These are phyloP conservation scores for Glaucomys volans DNA, from an alignment of 2,113 vertebrate species.

Conservation along the genomic window DNA sequence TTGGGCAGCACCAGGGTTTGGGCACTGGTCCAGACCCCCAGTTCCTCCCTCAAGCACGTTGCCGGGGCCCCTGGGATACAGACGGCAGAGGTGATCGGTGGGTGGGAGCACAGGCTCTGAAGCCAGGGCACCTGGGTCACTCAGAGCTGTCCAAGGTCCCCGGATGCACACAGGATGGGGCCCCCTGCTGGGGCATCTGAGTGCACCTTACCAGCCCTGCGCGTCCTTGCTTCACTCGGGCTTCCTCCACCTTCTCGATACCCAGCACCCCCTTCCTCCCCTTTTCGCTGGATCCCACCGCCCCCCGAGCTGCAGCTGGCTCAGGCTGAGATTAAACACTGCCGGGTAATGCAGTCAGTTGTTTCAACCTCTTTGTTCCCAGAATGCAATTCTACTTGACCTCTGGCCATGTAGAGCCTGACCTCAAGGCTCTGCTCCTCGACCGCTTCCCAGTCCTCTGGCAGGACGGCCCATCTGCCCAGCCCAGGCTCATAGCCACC, in stretches of 20 bases:
- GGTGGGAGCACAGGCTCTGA: background rate
- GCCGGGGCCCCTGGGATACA: fast-evolving
- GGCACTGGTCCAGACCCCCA: background rate
- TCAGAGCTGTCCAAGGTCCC: fast-evolving
- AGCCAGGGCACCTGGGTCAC: fast-evolving
- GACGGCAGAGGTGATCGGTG: background rate
- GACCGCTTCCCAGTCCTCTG: fast-evolving
- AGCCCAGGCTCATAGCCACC: fast-evolving
- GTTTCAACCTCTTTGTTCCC: background rate
- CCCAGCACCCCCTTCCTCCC: too few species aligned
- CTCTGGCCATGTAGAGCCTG: too few species aligned
- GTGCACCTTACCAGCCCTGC: too few species aligned
- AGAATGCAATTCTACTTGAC: background rate
- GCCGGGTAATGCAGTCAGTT: fast-evolving
- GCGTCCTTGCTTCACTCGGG: too few species aligned
- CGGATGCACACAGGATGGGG: too few species aligned
- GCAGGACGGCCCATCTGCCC: background rate
- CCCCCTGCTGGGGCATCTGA: too few species aligned
- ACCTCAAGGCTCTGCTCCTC: background rate
- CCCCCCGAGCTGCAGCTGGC: background rate
- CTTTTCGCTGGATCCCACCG: too few species aligned
- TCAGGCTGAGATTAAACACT: background rate
- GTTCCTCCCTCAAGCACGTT: too few species aligned
- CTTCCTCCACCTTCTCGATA: fast-evolving
- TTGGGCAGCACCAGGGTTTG: background rate